Conservation (phyloP, 2,888 invertebrate genomes). For the Malthinus seriepunctatus region DNA sequence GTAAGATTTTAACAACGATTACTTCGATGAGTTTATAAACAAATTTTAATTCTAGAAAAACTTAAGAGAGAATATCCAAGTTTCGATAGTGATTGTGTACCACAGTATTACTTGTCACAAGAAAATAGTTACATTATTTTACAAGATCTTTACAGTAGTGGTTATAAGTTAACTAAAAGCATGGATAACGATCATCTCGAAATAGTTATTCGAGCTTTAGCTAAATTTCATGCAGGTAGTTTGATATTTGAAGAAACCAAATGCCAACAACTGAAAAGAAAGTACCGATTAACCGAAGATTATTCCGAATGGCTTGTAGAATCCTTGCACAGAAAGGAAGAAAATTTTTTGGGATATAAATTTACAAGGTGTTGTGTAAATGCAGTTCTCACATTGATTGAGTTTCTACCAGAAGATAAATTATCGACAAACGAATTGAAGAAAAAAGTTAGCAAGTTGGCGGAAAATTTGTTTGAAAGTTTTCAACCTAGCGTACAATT, state of each 20-base stretch:
- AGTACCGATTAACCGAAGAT: slow-evolving; percentile 37
- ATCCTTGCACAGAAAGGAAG: slow-evolving; percentile 47
- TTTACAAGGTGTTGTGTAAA: slow-evolving; percentile 9
- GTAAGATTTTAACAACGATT: slow-evolving; percentile 41
- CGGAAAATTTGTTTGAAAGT: slow-evolving; percentile 17
- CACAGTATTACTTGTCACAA: slow-evolving; percentile 47
- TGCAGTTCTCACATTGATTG: slow-evolving; percentile 14
- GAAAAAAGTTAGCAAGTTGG: slow-evolving; percentile 1
- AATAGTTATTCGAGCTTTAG: slow-evolving; percentile 36
- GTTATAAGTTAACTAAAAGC: slow-evolving; percentile 30
- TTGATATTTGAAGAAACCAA: slow-evolving; percentile 39
- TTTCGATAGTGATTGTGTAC: slow-evolving; percentile 31
- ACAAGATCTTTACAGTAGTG: slow-evolving; percentile 45
- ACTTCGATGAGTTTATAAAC: slow-evolving; percentile 39
- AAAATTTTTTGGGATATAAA: slow-evolving; percentile 39
- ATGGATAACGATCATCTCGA: slow-evolving; percentile 29
- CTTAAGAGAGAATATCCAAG: slow-evolving; percentile 16
- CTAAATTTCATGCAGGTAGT: slow-evolving; percentile 42
- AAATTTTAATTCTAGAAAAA: neutral
- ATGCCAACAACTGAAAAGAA: slow-evolving; percentile 30
- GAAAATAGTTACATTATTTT: slow-evolving; percentile 46
- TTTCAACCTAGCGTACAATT: too few species aligned
- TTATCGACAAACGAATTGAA: slow-evolving; percentile 20
- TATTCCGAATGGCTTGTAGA: slow-evolving; percentile 45
- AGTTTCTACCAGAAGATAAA: slow-evolving; percentile 16